These are phyloP conservation scores for Natrix natrix DNA, from an alignment of 2,797 vertebrate genomes.

Conservation along the genomic window DNA sequence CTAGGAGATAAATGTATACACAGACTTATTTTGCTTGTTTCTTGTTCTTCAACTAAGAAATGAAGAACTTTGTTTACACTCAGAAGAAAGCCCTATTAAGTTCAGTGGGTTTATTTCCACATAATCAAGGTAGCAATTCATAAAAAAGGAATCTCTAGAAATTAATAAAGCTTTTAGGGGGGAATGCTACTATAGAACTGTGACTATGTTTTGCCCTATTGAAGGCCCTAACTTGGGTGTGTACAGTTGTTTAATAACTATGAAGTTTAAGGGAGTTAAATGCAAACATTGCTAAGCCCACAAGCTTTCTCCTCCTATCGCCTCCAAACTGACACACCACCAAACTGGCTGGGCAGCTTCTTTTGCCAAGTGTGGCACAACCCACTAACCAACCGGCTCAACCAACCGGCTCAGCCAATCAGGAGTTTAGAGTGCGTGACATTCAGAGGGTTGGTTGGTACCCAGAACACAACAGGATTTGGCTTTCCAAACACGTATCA, in stretches of 20 bases:
- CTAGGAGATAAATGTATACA: background rate
- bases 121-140: background rate
- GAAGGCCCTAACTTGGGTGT: conserved; percentile 4
- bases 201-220: background rate
- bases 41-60: background rate
- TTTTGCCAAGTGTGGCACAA: conserved; percentile 15
- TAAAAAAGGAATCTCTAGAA: background rate
- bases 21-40: background rate
- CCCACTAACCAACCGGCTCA: background rate
- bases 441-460: background rate
- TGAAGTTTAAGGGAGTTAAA: conserved; percentile 13
- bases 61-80: background rate
- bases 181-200: background rate
- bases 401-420: background rate
- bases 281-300: background rate
- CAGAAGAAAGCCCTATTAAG: background rate
- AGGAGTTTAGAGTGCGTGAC: background rate
- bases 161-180: background rate
- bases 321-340: background rate
- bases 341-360: conserved; percentile 24
- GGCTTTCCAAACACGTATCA: background rate
- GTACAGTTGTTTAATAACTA: conserved; percentile 1
- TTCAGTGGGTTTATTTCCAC: background rate
- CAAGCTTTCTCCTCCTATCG: background rate
- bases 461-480: conserved; percentile 7